Conservation (phyloP, 2,797 vertebrate species). For the Tolypeutes matacus region DNA sequence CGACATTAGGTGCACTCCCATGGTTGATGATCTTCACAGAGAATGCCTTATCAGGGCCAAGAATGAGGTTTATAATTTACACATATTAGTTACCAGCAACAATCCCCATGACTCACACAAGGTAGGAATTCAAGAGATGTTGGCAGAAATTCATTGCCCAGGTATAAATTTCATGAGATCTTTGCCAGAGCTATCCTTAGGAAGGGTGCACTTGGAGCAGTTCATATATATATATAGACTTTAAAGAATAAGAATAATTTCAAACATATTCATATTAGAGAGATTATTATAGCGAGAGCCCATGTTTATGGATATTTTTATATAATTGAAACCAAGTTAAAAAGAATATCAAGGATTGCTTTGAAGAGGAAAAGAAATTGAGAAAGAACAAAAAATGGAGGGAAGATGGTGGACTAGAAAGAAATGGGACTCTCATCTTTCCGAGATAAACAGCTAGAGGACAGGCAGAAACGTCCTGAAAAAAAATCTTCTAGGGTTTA, state of each 20-base stretch:
- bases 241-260: slow-evolving; percentile 44
- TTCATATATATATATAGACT: not conserved
- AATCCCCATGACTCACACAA: not conserved
- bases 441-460: too few species aligned
- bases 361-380: slow-evolving; percentile 59
- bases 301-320: slow-evolving; percentile 37
- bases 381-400: slow-evolving; percentile 27
- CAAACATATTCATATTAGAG: slow-evolving; percentile 38
- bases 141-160: not conserved
- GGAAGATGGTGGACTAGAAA: not conserved
- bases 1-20: too few species aligned
- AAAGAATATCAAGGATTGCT: slow-evolving; percentile 57
- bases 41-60: too few species aligned
- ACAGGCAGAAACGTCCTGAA: too few species aligned
- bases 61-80: not conserved
- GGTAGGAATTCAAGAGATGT: not conserved
- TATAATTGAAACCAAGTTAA: slow-evolving; percentile 54
- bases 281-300: not conserved
- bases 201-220: not conserved
- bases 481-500: too few species aligned
- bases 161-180: not conserved
- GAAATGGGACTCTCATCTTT: too few species aligned
- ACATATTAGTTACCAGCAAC: too few species aligned
- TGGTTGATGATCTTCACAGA: not conserved
- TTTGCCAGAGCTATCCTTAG: not conserved